Conservation (phyloP, 1,140 invertebrate species). For the Odontomachus brunneus region DNA sequence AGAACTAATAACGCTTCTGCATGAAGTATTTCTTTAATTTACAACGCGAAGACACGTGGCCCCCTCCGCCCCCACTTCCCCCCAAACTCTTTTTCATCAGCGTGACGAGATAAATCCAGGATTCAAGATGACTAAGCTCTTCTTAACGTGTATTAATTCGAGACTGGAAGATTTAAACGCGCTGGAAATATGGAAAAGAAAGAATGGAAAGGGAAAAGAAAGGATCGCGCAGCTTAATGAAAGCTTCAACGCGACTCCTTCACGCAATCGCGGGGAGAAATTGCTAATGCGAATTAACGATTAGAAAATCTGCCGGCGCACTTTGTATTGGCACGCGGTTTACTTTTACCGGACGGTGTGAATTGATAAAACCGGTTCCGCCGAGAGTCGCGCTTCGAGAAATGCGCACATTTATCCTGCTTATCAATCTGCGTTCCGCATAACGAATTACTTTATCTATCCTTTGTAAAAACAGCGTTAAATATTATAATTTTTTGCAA, state of each 20-base stretch:
- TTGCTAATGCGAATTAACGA: constrained; percentile 35
- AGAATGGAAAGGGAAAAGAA: not conserved
- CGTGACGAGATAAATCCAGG: constrained; percentile 6
- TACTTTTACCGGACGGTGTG: constrained; percentile 44
- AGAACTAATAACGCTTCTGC: too few species aligned
- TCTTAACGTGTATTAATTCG: constrained; percentile 32
- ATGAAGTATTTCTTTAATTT: not conserved
- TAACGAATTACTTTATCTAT: constrained; percentile 27
- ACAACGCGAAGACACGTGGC: not conserved
- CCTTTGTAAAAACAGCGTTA: not conserved
- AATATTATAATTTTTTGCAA: not conserved
- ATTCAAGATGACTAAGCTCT: constrained; percentile 11
- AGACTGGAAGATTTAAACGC: constrained; percentile 6
- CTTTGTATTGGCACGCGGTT: not conserved
- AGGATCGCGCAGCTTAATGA: not conserved
- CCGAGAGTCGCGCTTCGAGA: not conserved
- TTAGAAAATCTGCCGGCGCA: not conserved
- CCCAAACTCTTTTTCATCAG: not conserved
- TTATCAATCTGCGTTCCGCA: not conserved
- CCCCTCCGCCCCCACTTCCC: not conserved
- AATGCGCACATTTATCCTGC: constrained; percentile 2
- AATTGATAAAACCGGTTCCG: constrained; percentile 60
- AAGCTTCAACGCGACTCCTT: not conserved
- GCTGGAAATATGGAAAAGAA: not conserved
- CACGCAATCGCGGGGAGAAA: constrained; percentile 34